Conservation (phyloP, 2,888 invertebrate species). For the Napeogenes inachia region DNA sequence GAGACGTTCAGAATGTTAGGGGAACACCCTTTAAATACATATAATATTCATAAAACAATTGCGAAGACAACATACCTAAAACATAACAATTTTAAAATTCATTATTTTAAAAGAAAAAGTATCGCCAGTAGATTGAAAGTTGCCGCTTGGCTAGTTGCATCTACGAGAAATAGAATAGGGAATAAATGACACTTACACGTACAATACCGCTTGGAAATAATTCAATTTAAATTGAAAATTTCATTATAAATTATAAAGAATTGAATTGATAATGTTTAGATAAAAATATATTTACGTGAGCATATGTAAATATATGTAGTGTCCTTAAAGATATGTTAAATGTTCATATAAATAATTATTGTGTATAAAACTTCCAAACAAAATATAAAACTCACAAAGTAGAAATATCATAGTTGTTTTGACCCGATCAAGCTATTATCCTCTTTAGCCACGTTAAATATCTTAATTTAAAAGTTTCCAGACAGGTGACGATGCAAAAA, state of each 20-base stretch:
- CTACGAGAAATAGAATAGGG: constrained; percentile 22
- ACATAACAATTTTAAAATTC: background rate
- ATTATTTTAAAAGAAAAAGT: constrained; percentile 18
- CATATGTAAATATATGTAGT: no score
- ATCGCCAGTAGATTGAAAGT: constrained; percentile 31
- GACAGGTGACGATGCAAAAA: constrained; percentile 3
- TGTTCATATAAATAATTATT: no score
- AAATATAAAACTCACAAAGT: background rate
- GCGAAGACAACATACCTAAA: background rate
- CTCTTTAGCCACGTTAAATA: background rate
- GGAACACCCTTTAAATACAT: background rate
- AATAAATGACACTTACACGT: constrained; percentile 10
- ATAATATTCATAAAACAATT: background rate
- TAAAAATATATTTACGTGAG: no score
- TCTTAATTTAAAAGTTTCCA: constrained; percentile 5
- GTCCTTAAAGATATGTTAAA: no score
- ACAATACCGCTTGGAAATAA: constrained; percentile 12
- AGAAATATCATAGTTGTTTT: background rate
- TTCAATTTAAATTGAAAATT: constrained; percentile 7
- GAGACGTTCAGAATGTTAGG: background rate
- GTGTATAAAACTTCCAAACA: no score
- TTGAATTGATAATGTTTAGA: no score
- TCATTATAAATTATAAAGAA: background rate
- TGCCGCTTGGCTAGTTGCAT: constrained; percentile 24
- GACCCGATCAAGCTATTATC: background rate